phyloP scores from a whole-genome alignment of 35 echinoderm and acorn worm species.

The Lytechinus variegatus region DNA sequence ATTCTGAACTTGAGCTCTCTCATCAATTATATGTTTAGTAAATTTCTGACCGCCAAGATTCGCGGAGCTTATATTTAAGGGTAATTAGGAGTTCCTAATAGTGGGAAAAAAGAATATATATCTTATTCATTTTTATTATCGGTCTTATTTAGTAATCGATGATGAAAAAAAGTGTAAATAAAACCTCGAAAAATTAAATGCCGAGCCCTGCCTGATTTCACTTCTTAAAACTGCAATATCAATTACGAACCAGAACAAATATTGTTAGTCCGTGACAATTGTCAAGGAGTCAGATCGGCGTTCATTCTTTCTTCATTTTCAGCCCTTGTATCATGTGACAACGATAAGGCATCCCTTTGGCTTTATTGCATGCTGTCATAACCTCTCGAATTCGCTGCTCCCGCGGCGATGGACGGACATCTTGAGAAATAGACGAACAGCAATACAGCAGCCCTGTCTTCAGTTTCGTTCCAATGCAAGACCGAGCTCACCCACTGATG shows the following conservation, averaged over 20 bases:
- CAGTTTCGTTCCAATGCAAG: not conserved
- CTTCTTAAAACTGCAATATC: not conserved
- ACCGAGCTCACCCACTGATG: not conserved
- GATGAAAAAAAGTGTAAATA: not conserved
- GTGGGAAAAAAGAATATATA: too few species aligned
- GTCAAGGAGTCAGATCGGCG: not conserved
- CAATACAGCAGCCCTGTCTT: not conserved
- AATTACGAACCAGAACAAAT: not conserved
- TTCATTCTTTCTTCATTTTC: not conserved
- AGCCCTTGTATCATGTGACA: not conserved
- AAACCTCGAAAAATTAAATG: not conserved
- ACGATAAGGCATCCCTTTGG: not conserved
- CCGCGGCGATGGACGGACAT: not conserved
- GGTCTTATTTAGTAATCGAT: too few species aligned
- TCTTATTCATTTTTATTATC: too few species aligned
- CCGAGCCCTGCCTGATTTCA: not conserved
- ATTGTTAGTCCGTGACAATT: not conserved
- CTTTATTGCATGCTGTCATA: not conserved
- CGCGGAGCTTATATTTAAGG: too few species aligned
- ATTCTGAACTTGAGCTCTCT: too few species aligned
- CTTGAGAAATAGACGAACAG: constrained; percentile 1
- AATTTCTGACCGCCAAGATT: too few species aligned
- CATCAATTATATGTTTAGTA: too few species aligned
- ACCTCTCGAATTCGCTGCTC: not conserved
- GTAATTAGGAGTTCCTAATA: too few species aligned